These are phyloP conservation scores for Bergia puertoricense DNA, from an alignment of 92 coral and sea anemone genomes.

Conservation along the genomic window DNA sequence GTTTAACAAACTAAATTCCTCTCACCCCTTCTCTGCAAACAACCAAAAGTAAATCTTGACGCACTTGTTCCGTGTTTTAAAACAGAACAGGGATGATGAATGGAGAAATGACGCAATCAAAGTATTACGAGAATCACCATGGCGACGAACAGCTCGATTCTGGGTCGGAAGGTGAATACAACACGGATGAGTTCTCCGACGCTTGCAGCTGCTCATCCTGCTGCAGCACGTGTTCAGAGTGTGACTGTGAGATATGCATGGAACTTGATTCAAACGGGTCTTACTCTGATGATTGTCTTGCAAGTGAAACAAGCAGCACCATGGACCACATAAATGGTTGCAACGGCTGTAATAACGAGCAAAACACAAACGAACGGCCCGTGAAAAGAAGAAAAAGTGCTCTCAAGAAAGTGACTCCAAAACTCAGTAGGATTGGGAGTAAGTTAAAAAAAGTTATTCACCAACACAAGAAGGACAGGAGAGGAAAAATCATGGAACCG, in stretches of 20 bases:
- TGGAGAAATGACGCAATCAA: background rate
- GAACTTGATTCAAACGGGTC: background rate
- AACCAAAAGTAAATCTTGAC: background rate
- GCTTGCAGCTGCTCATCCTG: conserved; percentile 80
- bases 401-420: conserved; percentile 34
- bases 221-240: conserved; percentile 72
- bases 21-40: background rate
- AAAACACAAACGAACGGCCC: background rate
- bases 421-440: conserved; percentile 23
- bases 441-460: conserved; percentile 16
- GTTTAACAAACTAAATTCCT: background rate
- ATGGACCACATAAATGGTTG: background rate
- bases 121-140: background rate
- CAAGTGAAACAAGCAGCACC: conserved; percentile 24
- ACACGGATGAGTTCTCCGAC: conserved; percentile 27
- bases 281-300: conserved; percentile 4
- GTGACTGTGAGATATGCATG: conserved; percentile 48
- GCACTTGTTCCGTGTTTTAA: background rate
- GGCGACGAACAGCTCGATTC: conserved; percentile 1
- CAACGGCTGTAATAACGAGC: background rate
- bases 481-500: background rate
- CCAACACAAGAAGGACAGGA: conserved; percentile 2
- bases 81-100: conserved; percentile 7
- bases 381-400: conserved; percentile 20
- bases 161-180: conserved; percentile 24